Evolutionary conservation across 2,797 vertebrate species (phyloP).

Genomic region (Tokudaia muenninki): DNA sequence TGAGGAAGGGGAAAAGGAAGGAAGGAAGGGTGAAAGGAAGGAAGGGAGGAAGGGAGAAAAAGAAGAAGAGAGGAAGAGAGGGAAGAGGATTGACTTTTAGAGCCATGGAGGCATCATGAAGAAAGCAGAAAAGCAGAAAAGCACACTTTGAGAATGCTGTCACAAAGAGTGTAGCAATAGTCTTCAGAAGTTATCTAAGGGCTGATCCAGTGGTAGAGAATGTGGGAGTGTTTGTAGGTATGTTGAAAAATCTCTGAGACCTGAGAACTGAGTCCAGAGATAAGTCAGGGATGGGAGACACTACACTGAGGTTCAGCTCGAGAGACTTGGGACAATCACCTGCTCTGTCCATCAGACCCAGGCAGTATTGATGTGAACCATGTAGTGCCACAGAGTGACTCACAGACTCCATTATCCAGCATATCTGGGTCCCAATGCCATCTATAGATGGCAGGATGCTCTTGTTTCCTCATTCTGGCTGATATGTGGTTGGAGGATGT

Average conservation of each 20-base stretch:
- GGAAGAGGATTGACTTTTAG: neutral
- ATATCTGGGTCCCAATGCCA: constrained; percentile 89
- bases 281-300: neutral
- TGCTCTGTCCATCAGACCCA: constrained; percentile 92
- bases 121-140: neutral
- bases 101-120: neutral
- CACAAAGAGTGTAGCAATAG: fast-evolving
- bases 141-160: neutral
- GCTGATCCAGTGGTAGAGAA: neutral
- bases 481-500: too few relatives aligned
- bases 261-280: neutral
- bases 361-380: constrained; percentile 91
- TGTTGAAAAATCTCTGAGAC: neutral
- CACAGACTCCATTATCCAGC: constrained; percentile 89
- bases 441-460: constrained; percentile 90
- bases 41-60: neutral
- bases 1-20: neutral
- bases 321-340: constrained; percentile 85
- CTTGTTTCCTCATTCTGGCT: constrained; percentile 86
- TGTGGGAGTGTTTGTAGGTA: fast-evolving
- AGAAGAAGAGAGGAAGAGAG: neutral
- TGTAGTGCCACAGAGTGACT: constrained; percentile 90
- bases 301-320: constrained; percentile 68
- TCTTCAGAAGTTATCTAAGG: neutral
- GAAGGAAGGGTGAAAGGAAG: fast-evolving